Evolutionary conservation across 2,113 vertebrate species (phyloP), one percentile per base, ranked within the genome.

Genomic region (Bujurquina vittata): DNA sequence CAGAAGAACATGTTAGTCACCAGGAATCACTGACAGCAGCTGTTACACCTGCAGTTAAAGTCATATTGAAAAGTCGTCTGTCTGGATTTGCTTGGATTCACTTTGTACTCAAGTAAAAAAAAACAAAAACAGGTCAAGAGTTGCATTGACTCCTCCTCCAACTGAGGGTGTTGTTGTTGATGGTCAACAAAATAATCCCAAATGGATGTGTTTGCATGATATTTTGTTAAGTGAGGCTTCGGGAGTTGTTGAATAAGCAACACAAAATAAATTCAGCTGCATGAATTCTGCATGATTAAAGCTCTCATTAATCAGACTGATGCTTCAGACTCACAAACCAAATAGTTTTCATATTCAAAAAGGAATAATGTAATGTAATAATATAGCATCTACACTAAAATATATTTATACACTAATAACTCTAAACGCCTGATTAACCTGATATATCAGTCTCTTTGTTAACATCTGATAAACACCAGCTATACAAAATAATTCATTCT

Each of bases 331-430:
- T 26, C 26, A 26, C 26, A 26, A 26, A 26, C 26, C 26, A 26
- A 26, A 26, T 26, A 26, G 26, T 26, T 26, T 26, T 26, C 26
- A 26, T 26, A 26, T 26, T 26, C 26, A n/a, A n/a, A n/a, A n/a
- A n/a, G n/a, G n/a, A n/a, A n/a, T n/a, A n/a, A n/a, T n/a, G n/a
- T n/a, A n/a, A n/a, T n/a, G n/a, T n/a, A n/a, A n/a, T n/a, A n/a
- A n/a, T n/a, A n/a, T n/a, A 26, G 26, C 14, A 43, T 56, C 1
- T 58, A 58, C 3, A 3, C 14, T 26, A 58, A 0, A 29, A 58
- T 58, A 58, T 58, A 58, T 58, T 26, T 15, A 5, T 3, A 23
- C 55, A 57, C 11, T 0, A 23, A 57, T 14, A 3, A 23, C 3
- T 23, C 1, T 57, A 57, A 57, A 57, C 22, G 26, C 11, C 56